Conservation (phyloP, 1,140 invertebrate genomes). For the Zelostemma sp. region DNA sequence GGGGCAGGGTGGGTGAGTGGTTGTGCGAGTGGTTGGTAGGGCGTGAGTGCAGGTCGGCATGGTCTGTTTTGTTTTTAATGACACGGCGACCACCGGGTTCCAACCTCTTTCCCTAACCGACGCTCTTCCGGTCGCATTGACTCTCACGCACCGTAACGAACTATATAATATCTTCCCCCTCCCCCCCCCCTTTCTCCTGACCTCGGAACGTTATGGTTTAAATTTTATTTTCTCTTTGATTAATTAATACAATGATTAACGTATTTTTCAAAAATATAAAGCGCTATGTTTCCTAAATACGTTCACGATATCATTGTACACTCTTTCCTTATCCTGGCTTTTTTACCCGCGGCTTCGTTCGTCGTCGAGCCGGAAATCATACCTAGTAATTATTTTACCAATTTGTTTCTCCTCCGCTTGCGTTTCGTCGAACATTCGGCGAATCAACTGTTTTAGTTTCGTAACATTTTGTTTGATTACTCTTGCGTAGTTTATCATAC, state of each 20-base stretch:
- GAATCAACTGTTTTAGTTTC: slow-evolving; percentile 4
- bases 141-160: slow-evolving; percentile 40
- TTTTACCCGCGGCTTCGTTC: not conserved
- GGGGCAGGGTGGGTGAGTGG: too few species aligned
- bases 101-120: too few species aligned
- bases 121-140: too few species aligned
- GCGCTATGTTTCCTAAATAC: slow-evolving; percentile 58
- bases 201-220: slow-evolving; percentile 31
- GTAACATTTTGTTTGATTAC: slow-evolving; percentile 42
- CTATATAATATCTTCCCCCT: slow-evolving; percentile 38
- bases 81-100: too few species aligned
- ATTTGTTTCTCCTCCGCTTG: slow-evolving; percentile 21
- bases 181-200: slow-evolving; percentile 35
- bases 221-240: too few species aligned
- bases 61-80: too few species aligned
- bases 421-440: not conserved
- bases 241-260: slow-evolving; percentile 48
- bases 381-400: slow-evolving; percentile 40
- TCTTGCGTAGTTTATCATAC: slow-evolving; percentile 39
- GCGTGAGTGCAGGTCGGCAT: too few species aligned
- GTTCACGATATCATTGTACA: slow-evolving; percentile 34
- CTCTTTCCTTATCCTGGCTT: slow-evolving; percentile 23
- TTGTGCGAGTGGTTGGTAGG: too few species aligned
- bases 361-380: slow-evolving; percentile 9
- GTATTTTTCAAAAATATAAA: slow-evolving; percentile 63